Conservation (phyloP, 2,888 invertebrate genomes). For the Empis stercorea region DNA sequence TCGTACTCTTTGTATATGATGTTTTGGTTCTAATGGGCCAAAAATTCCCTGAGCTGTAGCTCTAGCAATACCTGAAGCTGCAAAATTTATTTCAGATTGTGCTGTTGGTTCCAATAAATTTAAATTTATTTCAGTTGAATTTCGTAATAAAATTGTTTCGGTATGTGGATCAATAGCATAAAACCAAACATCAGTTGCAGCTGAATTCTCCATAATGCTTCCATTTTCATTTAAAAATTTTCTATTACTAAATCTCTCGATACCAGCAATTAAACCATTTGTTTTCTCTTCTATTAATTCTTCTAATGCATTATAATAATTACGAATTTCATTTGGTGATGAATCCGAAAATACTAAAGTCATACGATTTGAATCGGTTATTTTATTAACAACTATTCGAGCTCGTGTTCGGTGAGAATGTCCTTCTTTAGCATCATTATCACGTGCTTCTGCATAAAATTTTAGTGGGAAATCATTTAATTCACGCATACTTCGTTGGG, state of each 20-base stretch:
- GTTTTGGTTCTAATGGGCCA: constrained; percentile 35
- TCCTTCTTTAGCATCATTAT: constrained; percentile 39
- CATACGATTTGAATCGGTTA: constrained; percentile 63
- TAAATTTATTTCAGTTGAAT: constrained; percentile 56
- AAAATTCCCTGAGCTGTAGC: constrained; percentile 57
- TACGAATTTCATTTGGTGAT: constrained; percentile 54
- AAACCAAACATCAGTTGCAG: constrained; percentile 78
- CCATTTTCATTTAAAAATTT: constrained; percentile 62
- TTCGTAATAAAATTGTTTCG: constrained; percentile 59
- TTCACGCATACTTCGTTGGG: constrained; percentile 57
- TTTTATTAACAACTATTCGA: constrained; percentile 47
- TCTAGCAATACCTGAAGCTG: constrained; percentile 52
- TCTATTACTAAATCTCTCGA: constrained; percentile 71
- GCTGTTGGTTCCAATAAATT: constrained; percentile 49
- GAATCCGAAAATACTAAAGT: constrained; percentile 64
- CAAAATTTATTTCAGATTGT: constrained; percentile 52
- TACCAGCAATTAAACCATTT: constrained; percentile 61
- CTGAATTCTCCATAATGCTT: constrained; percentile 52
- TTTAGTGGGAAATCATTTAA: constrained; percentile 58
- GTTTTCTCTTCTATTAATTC: constrained; percentile 39
- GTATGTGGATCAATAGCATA: constrained; percentile 69
- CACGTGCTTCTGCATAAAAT: constrained; percentile 52
- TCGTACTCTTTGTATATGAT: constrained; percentile 31
- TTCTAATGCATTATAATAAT: constrained; percentile 38
- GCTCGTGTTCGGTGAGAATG: constrained; percentile 31